Percentiles rank a stretch among this genome's conserved stretches.
Conservation (phyloP, 2,113 vertebrate species). For the Takifugu flavidus region DNA sequence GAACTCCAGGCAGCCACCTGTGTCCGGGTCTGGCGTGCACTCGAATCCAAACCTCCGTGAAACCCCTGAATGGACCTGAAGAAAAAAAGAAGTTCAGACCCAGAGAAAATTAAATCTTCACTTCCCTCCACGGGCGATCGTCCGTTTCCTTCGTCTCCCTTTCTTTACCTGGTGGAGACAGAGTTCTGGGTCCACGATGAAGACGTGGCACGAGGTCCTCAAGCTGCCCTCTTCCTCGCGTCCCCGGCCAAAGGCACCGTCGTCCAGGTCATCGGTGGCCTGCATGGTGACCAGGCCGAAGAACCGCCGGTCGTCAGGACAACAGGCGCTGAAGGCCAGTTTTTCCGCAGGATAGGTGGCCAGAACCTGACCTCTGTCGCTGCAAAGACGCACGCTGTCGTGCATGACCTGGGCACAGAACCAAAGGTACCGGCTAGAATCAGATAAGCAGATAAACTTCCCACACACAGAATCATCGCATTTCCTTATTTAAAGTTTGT, state of each 20-base stretch:
- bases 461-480: too few species aligned
- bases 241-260: slow-evolving; percentile 67
- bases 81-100: neutral
- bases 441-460: too few species aligned
- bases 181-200: slow-evolving; percentile 94
- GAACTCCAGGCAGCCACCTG: slow-evolving; percentile 92
- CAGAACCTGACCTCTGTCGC: slow-evolving; percentile 80
- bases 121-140: neutral
- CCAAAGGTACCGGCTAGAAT: neutral
- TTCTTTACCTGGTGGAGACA: slow-evolving; percentile 82
- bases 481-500: neutral
- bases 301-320: slow-evolving; percentile 90
- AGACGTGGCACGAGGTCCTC: slow-evolving; percentile 96
- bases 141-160: neutral
- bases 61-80: slow-evolving; percentile 83
- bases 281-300: slow-evolving; percentile 98
- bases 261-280: slow-evolving; percentile 79
- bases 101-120: neutral
- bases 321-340: slow-evolving; percentile 94
- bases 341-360: slow-evolving; percentile 95
- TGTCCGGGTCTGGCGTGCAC: slow-evolving; percentile 94
- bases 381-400: slow-evolving; percentile 88
- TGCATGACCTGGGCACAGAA: slow-evolving; percentile 80
- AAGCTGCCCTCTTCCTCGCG: slow-evolving; percentile 81
- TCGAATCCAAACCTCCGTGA: slow-evolving; percentile 87